Percentiles rank a stretch among this genome's conserved stretches.
Conservation (phyloP, 2,113 vertebrate genomes). For the Melanerpes aurifrons region DNA sequence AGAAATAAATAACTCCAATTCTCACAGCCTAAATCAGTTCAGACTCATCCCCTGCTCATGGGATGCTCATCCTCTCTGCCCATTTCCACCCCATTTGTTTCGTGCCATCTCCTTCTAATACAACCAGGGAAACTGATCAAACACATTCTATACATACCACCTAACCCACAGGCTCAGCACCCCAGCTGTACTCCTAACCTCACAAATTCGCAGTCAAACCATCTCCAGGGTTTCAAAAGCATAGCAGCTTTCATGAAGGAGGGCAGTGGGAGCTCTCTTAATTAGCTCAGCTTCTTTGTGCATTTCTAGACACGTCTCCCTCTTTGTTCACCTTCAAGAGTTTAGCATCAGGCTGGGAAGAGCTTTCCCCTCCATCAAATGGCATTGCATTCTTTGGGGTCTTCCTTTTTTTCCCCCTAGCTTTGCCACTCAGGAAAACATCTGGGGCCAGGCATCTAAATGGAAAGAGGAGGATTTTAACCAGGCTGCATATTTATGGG, state of each 20-base stretch:
- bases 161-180: slow-evolving; percentile 73
- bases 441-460: background rate
- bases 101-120: slow-evolving; percentile 67
- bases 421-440: background rate
- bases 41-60: slow-evolving; percentile 41
- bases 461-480: slow-evolving; percentile 14
- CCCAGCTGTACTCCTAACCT: slow-evolving; percentile 76
- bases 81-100: slow-evolving; percentile 65
- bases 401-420: background rate
- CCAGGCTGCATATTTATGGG: background rate
- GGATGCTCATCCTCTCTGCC: slow-evolving; percentile 50
- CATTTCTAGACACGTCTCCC: slow-evolving; percentile 35
- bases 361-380: background rate
- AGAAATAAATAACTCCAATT: background rate
- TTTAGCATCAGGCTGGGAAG: slow-evolving; percentile 13
- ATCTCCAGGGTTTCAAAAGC: slow-evolving; percentile 72
- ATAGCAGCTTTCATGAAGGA: slow-evolving; percentile 61
- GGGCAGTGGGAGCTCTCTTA: slow-evolving; percentile 57
- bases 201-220: slow-evolving; percentile 71
- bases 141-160: slow-evolving; percentile 80
- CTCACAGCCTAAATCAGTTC: slow-evolving; percentile 53
- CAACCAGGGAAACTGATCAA: slow-evolving; percentile 79
- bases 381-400: background rate
- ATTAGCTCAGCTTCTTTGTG: slow-evolving; percentile 46
- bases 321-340: slow-evolving; percentile 43